Evolutionary conservation across 2,113 vertebrate genomes (phyloP).

Genomic region (Rynchops niger): DNA sequence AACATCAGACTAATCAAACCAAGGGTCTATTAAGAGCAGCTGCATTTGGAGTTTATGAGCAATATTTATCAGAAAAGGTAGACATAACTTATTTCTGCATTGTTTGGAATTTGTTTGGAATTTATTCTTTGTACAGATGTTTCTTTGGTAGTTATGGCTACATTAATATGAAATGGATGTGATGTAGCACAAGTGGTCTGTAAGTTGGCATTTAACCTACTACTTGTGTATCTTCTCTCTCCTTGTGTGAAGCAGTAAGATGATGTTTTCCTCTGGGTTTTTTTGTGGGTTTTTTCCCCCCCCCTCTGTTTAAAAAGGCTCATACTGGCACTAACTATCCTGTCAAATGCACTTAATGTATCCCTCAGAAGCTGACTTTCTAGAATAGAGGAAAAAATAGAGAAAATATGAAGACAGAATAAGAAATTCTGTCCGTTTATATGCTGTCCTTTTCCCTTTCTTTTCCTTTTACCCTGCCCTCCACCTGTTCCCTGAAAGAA

Average conservation of each 20-base stretch:
- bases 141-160: background rate
- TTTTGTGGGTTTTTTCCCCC: too few species aligned
- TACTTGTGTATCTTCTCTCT: background rate
- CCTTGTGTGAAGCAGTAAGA: background rate
- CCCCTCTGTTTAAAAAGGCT: background rate
- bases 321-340: background rate
- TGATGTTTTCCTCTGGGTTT: background rate
- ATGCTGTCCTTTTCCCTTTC: background rate
- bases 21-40: constrained; percentile 92
- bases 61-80: constrained; percentile 96
- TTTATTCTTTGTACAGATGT: background rate
- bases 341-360: background rate
- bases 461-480: background rate
- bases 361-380: background rate
- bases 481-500: background rate
- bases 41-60: constrained; percentile 94
- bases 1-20: constrained; percentile 89
- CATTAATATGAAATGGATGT: background rate
- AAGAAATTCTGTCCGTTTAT: background rate
- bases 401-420: background rate
- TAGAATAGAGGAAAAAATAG: background rate
- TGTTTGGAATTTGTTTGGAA: background rate
- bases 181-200: background rate
- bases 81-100: background rate
- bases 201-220: background rate